Percentiles rank a stretch among this genome's conserved stretches.
Conservation (phyloP, 2,888 invertebrate genomes). For the Cantharis flavilabris region DNA sequence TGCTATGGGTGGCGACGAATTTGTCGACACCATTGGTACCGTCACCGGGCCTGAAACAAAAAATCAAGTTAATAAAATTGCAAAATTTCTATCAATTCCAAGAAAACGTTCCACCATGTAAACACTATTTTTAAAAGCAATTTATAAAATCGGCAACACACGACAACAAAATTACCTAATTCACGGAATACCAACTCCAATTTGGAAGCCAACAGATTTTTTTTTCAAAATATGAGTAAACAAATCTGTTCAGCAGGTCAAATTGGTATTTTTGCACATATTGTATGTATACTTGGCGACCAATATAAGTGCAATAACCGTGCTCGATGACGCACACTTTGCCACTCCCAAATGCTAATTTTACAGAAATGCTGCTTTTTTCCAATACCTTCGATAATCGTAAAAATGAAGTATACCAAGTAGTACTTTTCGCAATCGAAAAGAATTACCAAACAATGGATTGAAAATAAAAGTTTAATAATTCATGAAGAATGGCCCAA, state of each 20-base stretch:
- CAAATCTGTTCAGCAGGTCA: background rate
- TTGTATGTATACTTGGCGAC: constrained; percentile 29
- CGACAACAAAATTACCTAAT: background rate
- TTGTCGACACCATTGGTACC: constrained; percentile 84
- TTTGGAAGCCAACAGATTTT: background rate
- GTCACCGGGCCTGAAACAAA: constrained; percentile 75
- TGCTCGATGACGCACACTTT: constrained; percentile 8
- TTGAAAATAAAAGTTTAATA: background rate
- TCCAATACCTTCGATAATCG: background rate
- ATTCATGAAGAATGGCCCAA: background rate
- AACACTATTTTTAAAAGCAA: background rate
- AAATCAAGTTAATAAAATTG: constrained; percentile 20
- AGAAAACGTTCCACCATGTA: background rate
- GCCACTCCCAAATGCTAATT: constrained; percentile 20
- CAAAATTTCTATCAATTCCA: background rate
- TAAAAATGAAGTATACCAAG: background rate
- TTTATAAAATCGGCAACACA: background rate
- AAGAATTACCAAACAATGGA: background rate
- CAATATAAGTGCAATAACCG: constrained; percentile 45
- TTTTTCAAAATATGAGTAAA: background rate
- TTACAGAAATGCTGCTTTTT: constrained; percentile 8
- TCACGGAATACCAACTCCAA: background rate
- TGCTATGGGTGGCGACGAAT: constrained; percentile 74
- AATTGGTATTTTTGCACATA: background rate
- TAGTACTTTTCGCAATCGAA: background rate